Evolutionary conservation across 2,888 invertebrate species (phyloP), one percentile per base, ranked within the genome.

Genomic region (Dicycla oo): DNA sequence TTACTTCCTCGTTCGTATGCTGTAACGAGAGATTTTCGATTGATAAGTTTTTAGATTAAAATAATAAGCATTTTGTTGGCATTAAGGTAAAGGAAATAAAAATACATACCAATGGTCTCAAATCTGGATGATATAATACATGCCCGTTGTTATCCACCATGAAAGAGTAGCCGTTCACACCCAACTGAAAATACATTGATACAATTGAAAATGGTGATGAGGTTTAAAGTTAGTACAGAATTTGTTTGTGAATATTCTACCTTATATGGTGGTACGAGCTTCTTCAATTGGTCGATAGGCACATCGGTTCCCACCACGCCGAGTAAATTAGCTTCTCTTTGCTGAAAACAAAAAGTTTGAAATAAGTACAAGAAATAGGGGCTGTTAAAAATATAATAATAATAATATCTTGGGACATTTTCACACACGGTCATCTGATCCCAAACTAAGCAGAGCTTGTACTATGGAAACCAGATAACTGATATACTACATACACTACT

Each of bases 251-350:
- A 4, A 54, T 18, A 30, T 54, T 18, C 26, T 18, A 98, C 98
- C 97, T 98, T 98, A 90, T 99, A 98, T 68, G 99, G 98, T 87
- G 99, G 99, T 75, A 99, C 98, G 91, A 99, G 97, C 97, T 99
- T 99, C 93, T 98, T 98, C 89, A 99, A 98, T 95, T 99, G 98
- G 93, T 98, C 98, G 88, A 99, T 97, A 84, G 99, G 99, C 78
- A 99, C 98, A 95, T 99, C 99, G 30, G 99, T 99, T 64, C 99
- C 99, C 78, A 99, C 99, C 54, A 99, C 99, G 65, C 99, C 99
- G 81, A 99, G 96, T 81, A 99, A 97, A 93, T 98, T 99, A 30
- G 99, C 99, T 85, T 98, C 98, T 90, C 98, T 97, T 90, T 98
- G 97, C 98, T 98, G 93, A 47, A 68, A 61, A 26, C 7, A 30